Evolutionary conservation across 2,888 invertebrate species (phyloP), one percentile per base, ranked within the genome.

Genomic region (Clivina fossor): DNA sequence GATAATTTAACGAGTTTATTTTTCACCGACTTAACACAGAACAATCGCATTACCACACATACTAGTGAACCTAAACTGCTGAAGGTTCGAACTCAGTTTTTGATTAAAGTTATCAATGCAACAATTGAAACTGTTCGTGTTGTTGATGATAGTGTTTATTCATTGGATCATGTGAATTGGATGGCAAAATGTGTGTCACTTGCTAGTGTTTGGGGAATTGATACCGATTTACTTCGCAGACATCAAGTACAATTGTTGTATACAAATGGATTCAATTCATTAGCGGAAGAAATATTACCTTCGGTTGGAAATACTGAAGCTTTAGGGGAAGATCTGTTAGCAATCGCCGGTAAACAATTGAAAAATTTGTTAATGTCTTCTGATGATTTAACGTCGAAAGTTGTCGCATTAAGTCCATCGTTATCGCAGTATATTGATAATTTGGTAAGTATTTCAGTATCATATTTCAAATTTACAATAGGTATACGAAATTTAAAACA

Each of bases 261-360:
- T 66, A 79, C 80, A 4, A 76, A 81, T 65, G 84, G 85, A 11
- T 83, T 80, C 66, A 84, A 85, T 70, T 66, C 69, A 2, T 69
- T 83, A 40, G 84, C 81, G 3, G 78, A 78, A 62, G 76, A 86
- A 76, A 75, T 87, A 44, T 74, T 90, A 22, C 72, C 80, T 9
- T 76, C 83, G 15, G 80, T 93, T 3, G 80, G 79, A 53, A 85
- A 90, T 58, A 81, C 82, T n/a, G 82, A 83, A 63, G 74, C 79
- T 35, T 71, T 94, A 55, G 84, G 90, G 7, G 77, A 81, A 1
- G 81, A 87, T 60, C 75, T 96, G 56, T 72, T 94, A 19, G 82
- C 85, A 19, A 82, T 95, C 50, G 89, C 88, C n/a, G 91, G 89
- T 4, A 85, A 88, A 68, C 80, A 95, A 61, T 73, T 95, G 58